Evolutionary conservation across 1,140 invertebrate genomes (phyloP), one percentile per base, ranked within the genome.

Genomic region (Oppia nitens): DNA sequence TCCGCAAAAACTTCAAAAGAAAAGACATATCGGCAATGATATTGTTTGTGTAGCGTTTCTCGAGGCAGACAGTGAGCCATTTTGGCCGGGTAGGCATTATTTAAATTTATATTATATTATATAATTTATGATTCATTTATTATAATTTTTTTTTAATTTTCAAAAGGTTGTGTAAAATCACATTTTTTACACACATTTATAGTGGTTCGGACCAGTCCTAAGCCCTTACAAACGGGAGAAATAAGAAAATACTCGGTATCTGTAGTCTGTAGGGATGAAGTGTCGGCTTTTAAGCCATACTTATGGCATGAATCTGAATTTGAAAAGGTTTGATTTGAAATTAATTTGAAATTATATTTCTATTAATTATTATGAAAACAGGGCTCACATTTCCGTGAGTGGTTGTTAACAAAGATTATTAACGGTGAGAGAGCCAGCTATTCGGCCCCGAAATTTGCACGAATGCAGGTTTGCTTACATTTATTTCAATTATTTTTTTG

Each of bases 341-440:
- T 58, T n/a, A n/a, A 27, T 29, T n/a, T 47, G 2, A 45, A 45
- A 27, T 21, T 47, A 24, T 17, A 24, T 26, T 47, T 26, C 17
- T 17, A 26, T 23, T 1, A n/a, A 47, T 23, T 47, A 24, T 23
- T 12, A 1, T 27, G 2, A 3, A 23, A 81, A 17, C 92, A 93
- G 74, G 83, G 83, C 58, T 83, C 87, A 72, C 77, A 82, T 12
- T 96, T 98, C 72, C 83, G 85, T 11, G 88, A 96, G 68, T 92
- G 97, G 72, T 76, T 97, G 25, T 71, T 96, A 60, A 87, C 90
- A 45, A 97, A 98, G 81, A 85, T 94, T 24, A 92, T 98, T 49
- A 98, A 98, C 75, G 93, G 88, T n/a, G 93, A 98, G 73, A 95
- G 96, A 75, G 91, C 93, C 9, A 91, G 90, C 17, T 89, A 95